Conservation (phyloP, 1,140 invertebrate species). For the Drosophila trapezifrons region DNA sequence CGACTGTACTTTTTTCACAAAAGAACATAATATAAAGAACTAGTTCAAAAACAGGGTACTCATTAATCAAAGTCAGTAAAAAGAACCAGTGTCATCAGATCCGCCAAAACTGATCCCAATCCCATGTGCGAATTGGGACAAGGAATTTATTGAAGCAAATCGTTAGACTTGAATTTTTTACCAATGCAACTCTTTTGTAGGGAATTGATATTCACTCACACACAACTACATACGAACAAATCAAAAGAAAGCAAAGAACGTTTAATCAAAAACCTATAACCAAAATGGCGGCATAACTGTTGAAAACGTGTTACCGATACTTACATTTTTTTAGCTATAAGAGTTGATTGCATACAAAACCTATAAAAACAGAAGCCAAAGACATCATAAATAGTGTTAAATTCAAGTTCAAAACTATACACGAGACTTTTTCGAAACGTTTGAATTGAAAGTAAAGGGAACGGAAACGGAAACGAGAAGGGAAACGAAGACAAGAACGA, state of each 20-base stretch:
- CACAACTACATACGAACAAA: constrained; percentile 21
- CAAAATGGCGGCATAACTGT: constrained; percentile 67
- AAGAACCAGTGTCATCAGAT: constrained; percentile 50
- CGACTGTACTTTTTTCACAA: neutral
- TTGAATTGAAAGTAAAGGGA: constrained; percentile 56
- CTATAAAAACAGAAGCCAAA: constrained; percentile 68
- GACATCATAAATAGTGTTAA: constrained; percentile 68
- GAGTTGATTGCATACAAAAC: constrained; percentile 51
- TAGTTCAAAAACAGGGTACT: constrained; percentile 31
- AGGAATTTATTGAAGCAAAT: constrained; percentile 76
- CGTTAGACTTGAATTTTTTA: constrained; percentile 80
- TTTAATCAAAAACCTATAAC: constrained; percentile 70
- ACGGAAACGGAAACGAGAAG: constrained; percentile 54
- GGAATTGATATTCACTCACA: constrained; percentile 54
- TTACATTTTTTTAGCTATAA: constrained; percentile 64
- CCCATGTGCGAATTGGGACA: constrained; percentile 51
- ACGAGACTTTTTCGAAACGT: constrained; percentile 72
- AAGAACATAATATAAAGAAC: neutral
- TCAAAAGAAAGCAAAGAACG: constrained; percentile 54
- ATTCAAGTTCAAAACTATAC: constrained; percentile 68
- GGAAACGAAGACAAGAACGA: constrained; percentile 22
- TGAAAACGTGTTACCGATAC: constrained; percentile 67
- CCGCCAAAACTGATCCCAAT: constrained; percentile 57
- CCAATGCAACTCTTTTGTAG: constrained; percentile 71
- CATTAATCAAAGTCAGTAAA: constrained; percentile 27